These are phyloP conservation scores for Pandemis corylana DNA, from an alignment of 2,888 invertebrate genomes.

Conservation along the genomic window DNA sequence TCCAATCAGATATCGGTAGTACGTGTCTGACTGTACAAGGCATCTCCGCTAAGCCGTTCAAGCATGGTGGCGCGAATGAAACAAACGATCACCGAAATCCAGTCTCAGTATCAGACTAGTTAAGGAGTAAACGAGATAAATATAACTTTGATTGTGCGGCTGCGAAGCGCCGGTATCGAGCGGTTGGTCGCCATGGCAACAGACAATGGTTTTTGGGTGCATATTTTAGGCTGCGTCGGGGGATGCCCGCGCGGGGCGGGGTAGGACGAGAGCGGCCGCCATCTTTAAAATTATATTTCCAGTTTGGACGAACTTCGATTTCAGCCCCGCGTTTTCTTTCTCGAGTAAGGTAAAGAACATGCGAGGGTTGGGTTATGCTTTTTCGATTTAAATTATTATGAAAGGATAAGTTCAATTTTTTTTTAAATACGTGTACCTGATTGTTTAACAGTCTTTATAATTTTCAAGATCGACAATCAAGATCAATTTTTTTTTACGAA, in stretches of 20 bases:
- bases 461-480: not conserved
- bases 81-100: slow-evolving; percentile 67
- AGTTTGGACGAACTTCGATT: slow-evolving; percentile 79
- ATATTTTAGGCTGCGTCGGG: slow-evolving; percentile 83
- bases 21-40: slow-evolving; percentile 54
- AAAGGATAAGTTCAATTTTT: not conserved
- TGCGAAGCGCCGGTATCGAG: slow-evolving; percentile 76
- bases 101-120: slow-evolving; percentile 70
- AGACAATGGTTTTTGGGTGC: slow-evolving; percentile 85
- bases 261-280: slow-evolving; percentile 74
- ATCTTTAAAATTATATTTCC: slow-evolving; percentile 85
- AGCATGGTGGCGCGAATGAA: slow-evolving; percentile 74
- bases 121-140: slow-evolving; percentile 79
- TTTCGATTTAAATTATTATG: not conserved
- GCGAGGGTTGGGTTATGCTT: slow-evolving; percentile 50
- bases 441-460: not conserved
- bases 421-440: not conserved
- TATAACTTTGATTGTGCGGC: slow-evolving; percentile 71
- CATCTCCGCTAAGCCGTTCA: slow-evolving; percentile 74
- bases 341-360: slow-evolving; percentile 59
- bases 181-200: slow-evolving; percentile 82
- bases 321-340: slow-evolving; percentile 67
- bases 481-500: too few species aligned
- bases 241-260: slow-evolving; percentile 65
- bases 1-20: slow-evolving; percentile 71